Percentiles rank a stretch among this genome's conserved stretches.
Evolutionary conservation across 2,888 invertebrate genomes (phyloP).

Genomic region (Nephrotoma guestfalica): DNA sequence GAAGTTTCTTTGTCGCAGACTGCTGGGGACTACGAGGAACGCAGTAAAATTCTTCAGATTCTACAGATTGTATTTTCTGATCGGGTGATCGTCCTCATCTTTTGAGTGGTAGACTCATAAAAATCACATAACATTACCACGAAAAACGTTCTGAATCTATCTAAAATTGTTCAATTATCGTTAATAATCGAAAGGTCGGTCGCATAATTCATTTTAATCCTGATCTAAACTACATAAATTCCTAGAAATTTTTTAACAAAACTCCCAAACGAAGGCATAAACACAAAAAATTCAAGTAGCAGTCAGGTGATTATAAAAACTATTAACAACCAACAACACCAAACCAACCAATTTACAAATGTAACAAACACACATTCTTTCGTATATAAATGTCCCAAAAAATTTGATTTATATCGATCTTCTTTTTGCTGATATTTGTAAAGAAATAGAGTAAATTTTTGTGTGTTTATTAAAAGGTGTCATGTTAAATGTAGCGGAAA

Average conservation of each 20-base stretch:
- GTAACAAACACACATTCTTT: neutral
- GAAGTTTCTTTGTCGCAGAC: too few relatives aligned
- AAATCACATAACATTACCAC: too few relatives aligned
- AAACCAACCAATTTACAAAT: neutral
- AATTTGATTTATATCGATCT: neutral
- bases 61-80: too few relatives aligned
- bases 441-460: neutral
- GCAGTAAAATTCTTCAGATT: too few relatives aligned
- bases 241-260: neutral
- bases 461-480: neutral
- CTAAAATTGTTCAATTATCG: too few relatives aligned
- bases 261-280: neutral
- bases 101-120: too few relatives aligned
- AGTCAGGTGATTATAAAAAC: neutral
- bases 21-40: too few relatives aligned
- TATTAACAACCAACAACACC: neutral
- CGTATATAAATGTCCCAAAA: neutral
- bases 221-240: neutral
- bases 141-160: too few relatives aligned
- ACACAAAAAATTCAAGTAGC: neutral
- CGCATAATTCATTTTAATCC: neutral
- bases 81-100: too few relatives aligned
- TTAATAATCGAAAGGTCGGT: neutral
- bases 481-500: neutral
- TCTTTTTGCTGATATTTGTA: neutral